Conservation (phyloP, 2,113 vertebrate species). For the Columba janthina region DNA sequence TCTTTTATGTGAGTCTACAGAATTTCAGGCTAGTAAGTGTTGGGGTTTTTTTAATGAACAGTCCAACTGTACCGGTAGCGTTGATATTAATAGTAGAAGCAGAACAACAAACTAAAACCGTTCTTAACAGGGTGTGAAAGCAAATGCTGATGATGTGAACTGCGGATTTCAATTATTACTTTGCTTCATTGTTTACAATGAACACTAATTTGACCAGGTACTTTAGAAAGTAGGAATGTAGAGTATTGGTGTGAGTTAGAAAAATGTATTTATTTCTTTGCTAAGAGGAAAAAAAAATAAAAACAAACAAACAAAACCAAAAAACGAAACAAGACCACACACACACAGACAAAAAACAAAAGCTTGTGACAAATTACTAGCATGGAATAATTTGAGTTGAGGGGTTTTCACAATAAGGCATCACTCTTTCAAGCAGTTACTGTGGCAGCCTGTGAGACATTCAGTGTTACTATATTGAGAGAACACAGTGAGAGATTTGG, state of each 20-base stretch:
- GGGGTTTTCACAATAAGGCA: neutral
- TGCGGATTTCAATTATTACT: neutral
- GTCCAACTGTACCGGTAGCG: neutral
- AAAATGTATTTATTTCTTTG: neutral
- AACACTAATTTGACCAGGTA: neutral
- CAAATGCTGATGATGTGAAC: neutral
- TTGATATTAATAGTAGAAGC: neutral
- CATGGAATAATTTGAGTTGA: neutral
- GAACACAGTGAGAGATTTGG: fast-evolving
- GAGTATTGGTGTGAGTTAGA: neutral
- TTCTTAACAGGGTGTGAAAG: neutral
- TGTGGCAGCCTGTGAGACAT: neutral
- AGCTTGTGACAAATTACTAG: neutral
- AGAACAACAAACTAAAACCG: neutral
- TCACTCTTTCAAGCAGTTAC: neutral
- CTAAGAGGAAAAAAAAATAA: neutral
- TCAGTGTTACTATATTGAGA: neutral
- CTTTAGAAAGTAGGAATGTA: neutral
- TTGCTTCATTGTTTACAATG: neutral
- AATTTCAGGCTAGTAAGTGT: neutral
- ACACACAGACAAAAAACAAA: neutral
- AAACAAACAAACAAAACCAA: no score
- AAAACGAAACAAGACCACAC: no score
- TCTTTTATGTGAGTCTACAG: neutral
- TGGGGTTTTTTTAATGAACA: neutral